Evolutionary conservation across 2,888 invertebrate genomes (phyloP).

Genomic region (Drosophila paranaensis): DNA sequence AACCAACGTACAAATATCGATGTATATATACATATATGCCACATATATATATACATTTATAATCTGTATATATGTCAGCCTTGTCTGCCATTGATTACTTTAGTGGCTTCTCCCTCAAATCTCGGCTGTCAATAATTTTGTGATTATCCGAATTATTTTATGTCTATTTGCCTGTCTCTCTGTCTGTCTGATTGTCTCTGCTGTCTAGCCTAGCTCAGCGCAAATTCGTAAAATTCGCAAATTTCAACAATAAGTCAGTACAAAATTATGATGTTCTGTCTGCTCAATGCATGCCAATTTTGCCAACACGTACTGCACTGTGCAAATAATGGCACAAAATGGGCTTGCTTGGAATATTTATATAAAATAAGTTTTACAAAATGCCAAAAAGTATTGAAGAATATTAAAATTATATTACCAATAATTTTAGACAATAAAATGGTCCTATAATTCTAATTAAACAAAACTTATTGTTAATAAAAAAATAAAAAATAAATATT

Average conservation of each 20-base stretch:
- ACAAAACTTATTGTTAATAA: too few species aligned
- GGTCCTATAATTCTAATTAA: too few species aligned
- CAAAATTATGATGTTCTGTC: conserved; percentile 69
- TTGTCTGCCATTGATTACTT: conserved; percentile 49
- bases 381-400: too few species aligned
- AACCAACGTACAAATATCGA: neutral
- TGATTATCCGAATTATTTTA: conserved; percentile 60
- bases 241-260: conserved; percentile 80
- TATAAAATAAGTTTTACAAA: too few species aligned
- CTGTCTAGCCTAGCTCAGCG: conserved; percentile 58
- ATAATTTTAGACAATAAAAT: too few species aligned
- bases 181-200: conserved; percentile 24
- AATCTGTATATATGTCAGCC: conserved; percentile 7
- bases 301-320: conserved; percentile 15
- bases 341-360: too few species aligned
- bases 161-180: conserved; percentile 33
- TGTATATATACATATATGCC: neutral
- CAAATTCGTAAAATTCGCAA: conserved; percentile 61
- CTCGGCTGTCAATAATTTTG: conserved; percentile 65
- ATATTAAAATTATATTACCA: too few species aligned
- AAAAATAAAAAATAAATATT: too few species aligned
- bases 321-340: conserved; percentile 5
- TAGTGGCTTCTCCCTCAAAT: conserved; percentile 45
- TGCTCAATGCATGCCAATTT: conserved; percentile 10
- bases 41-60: neutral